A percentile compares a stretch with the other conserved stretches of the same genome.
These are phyloP conservation scores for Agrochola lychnidis DNA, from an alignment of 2,888 invertebrate species.

Conservation along the genomic window DNA sequence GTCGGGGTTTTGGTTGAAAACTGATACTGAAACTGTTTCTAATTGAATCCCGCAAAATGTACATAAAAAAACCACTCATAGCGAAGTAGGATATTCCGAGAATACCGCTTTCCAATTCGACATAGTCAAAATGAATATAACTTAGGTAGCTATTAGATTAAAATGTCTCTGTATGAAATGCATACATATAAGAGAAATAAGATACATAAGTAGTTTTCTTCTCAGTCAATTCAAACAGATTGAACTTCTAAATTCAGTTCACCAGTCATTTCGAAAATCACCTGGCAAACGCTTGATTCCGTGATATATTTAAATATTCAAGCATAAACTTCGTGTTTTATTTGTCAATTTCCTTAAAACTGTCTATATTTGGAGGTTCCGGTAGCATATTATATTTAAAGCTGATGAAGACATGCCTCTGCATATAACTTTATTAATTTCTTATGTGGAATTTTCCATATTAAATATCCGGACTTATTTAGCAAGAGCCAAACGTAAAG, in stretches of 20 bases:
- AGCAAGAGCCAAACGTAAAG: not conserved
- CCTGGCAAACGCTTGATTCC: not conserved
- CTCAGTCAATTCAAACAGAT: not conserved
- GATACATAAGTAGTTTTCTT: not conserved
- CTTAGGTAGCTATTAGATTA: not conserved
- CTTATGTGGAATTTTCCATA: conserved; percentile 4
- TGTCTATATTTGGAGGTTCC: conserved; percentile 12
- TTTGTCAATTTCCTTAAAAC: conserved; percentile 19
- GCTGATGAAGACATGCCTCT: not conserved
- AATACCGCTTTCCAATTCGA: not conserved
- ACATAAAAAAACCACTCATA: not conserved
- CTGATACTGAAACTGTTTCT: not conserved
- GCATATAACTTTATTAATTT: conserved; percentile 20
- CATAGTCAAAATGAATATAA: not conserved
- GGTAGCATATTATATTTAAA: conserved; percentile 7
- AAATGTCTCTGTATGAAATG: not conserved
- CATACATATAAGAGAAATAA: not conserved
- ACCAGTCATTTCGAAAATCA: conserved; percentile 17
- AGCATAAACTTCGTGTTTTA: conserved; percentile 39
- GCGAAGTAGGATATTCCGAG: not conserved
- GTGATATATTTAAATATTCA: conserved; percentile 32
- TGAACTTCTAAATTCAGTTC: not conserved
- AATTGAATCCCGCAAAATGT: no score
- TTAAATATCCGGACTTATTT: not conserved
- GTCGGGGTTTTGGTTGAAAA: not conserved